Evolutionary conservation across 2,888 invertebrate genomes (phyloP).

Genomic region (Agonopterix subpropinquella): DNA sequence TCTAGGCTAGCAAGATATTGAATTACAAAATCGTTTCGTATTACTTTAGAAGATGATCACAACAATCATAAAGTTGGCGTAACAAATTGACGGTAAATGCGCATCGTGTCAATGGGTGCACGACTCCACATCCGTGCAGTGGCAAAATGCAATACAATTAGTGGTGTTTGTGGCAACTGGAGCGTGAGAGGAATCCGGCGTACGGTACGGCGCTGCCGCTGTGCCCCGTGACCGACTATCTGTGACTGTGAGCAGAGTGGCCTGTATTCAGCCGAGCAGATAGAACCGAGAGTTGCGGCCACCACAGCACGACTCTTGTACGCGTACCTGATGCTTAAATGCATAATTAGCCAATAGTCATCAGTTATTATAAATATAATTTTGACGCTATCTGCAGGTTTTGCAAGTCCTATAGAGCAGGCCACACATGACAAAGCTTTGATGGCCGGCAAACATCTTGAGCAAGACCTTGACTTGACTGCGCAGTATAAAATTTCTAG

Average conservation of each 20-base stretch:
- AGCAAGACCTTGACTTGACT: too few species aligned
- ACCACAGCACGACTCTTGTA: too few species aligned
- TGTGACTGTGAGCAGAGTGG: conserved; percentile 38
- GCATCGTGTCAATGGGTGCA: conserved; percentile 24
- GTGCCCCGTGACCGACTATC: conserved; percentile 45
- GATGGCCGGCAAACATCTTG: too few species aligned
- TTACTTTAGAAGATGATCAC: background rate
- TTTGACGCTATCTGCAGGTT: too few species aligned
- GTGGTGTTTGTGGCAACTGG: conserved; percentile 66
- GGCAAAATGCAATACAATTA: conserved; percentile 62
- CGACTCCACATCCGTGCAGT: conserved; percentile 34
- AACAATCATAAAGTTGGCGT: conserved; percentile 1
- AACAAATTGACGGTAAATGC: conserved; percentile 15
- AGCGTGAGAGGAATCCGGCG: conserved; percentile 70
- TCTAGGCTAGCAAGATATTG: background rate
- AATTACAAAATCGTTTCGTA: too few species aligned
- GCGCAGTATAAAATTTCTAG: too few species aligned
- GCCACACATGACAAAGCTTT: too few species aligned
- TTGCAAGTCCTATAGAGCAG: too few species aligned
- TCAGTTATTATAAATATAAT: too few species aligned
- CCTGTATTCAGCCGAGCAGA: conserved; percentile 33
- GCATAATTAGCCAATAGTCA: too few species aligned
- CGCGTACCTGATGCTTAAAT: background rate
- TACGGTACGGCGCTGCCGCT: conserved; percentile 55
- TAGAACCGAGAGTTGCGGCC: conserved; percentile 6